phyloP scores from a whole-genome alignment of 1,140 invertebrate species.

The Leguminivora glycinivorella region DNA sequence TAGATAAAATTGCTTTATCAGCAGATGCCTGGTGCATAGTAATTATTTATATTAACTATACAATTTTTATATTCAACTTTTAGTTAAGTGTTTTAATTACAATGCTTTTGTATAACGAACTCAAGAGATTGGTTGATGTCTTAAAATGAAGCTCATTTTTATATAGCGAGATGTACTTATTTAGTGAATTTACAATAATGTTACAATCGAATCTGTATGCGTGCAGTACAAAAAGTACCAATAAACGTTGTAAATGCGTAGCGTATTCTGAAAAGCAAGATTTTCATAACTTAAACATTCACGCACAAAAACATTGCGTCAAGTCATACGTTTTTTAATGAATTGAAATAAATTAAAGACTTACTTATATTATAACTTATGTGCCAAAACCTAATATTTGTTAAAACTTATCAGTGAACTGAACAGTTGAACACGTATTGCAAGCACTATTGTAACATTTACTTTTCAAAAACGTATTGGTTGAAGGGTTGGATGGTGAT shows the following conservation, averaged over 20 bases:
- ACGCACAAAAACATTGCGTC: not conserved
- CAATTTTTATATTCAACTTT: constrained; percentile 56
- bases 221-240: not conserved
- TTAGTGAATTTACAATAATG: constrained; percentile 39
- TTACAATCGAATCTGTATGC: constrained; percentile 32
- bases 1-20: constrained; percentile 46
- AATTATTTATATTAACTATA: constrained; percentile 61
- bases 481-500: constrained; percentile 6
- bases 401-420: not conserved
- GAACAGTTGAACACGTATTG: constrained; percentile 25
- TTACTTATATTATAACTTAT: not conserved
- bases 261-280: not conserved
- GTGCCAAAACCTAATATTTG: not conserved
- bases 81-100: constrained; percentile 46
- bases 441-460: constrained; percentile 33
- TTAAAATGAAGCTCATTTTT: constrained; percentile 51
- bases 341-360: no score
- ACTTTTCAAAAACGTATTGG: constrained; percentile 7
- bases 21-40: constrained; percentile 61
- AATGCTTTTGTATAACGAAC: constrained; percentile 42
- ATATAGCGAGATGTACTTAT: constrained; percentile 53
- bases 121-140: constrained; percentile 28
- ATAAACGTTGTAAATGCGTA: not conserved
- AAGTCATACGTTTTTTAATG: not conserved
- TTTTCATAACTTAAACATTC: no score